phyloP scores from a whole-genome alignment of 1,140 invertebrate species.

The Limonius californicus region DNA sequence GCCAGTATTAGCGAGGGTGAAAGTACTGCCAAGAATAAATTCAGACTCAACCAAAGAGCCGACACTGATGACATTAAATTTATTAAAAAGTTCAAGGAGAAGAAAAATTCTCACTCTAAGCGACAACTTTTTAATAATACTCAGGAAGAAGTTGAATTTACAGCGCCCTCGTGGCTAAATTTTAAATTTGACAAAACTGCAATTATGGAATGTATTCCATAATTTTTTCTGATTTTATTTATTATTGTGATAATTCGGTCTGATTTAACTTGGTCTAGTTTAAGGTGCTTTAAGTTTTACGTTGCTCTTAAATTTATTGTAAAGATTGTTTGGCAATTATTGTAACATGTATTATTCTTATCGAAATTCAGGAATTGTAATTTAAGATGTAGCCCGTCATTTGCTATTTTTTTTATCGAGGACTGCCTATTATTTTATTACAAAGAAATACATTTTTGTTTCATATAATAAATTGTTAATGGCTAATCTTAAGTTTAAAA shows the following conservation, averaged over 20 bases:
- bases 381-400: too few species aligned
- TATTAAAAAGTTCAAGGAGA: conserved; percentile 31
- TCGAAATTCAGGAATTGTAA: too few species aligned
- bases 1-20: conserved; percentile 52
- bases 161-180: conserved; percentile 56
- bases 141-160: conserved; percentile 43
- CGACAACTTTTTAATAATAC: conserved; percentile 51
- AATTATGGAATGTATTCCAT: conserved; percentile 53
- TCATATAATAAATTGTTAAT: too few species aligned
- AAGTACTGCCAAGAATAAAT: conserved; percentile 36
- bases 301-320: not conserved
- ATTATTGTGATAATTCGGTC: not conserved
- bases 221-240: conserved; percentile 6
- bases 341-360: not conserved
- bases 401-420: too few species aligned
- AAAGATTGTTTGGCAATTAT: not conserved
- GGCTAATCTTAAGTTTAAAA: too few species aligned
- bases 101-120: conserved; percentile 49
- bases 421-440: too few species aligned
- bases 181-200: conserved; percentile 57
- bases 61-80: conserved; percentile 39
- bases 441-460: too few species aligned
- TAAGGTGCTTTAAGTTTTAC: not conserved
- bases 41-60: conserved; percentile 20
- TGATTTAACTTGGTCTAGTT: not conserved